Percentiles rank a stretch among this genome's conserved stretches.
Evolutionary conservation across 2,888 invertebrate genomes (phyloP).

Genomic region (Sussaba pulchella): DNA sequence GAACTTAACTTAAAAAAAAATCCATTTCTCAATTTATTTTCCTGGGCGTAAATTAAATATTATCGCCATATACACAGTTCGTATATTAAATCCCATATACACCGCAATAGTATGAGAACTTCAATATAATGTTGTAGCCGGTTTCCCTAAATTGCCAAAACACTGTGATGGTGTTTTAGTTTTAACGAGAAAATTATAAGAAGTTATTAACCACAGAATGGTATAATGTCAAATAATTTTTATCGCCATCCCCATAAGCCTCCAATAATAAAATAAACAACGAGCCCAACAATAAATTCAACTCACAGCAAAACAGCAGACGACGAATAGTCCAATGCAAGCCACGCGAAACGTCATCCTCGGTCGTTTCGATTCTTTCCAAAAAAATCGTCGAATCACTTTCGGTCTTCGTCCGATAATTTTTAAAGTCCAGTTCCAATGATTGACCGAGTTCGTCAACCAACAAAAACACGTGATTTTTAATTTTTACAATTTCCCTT

Average conservation of each 20-base stretch:
- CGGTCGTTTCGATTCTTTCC: neutral
- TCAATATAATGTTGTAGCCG: no score
- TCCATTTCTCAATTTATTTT: no score
- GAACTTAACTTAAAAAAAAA: no score
- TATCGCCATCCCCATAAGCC: neutral
- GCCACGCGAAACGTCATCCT: conserved; percentile 70
- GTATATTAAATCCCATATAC: no score
- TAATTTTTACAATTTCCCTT: neutral
- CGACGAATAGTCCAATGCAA: conserved; percentile 63
- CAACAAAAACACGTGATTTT: conserved; percentile 1
- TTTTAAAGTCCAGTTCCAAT: conserved; percentile 15
- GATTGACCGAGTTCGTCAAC: conserved; percentile 32
- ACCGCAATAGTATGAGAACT: no score
- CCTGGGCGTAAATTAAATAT: no score
- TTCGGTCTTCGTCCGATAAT: conserved; percentile 28
- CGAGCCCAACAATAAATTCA: conserved; percentile 54
- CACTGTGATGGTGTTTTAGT: no score
- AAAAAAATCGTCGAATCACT: conserved; percentile 40
- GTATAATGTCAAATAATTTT: no score
- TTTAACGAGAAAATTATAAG: no score
- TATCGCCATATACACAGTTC: no score
- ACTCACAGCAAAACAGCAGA: conserved; percentile 73
- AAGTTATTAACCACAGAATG: no score
- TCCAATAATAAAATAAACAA: conserved; percentile 64
- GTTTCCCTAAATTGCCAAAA: no score